These are phyloP conservation scores for Gymnorhina tibicen DNA, from an alignment of 2,113 vertebrate species.

Conservation along the genomic window DNA sequence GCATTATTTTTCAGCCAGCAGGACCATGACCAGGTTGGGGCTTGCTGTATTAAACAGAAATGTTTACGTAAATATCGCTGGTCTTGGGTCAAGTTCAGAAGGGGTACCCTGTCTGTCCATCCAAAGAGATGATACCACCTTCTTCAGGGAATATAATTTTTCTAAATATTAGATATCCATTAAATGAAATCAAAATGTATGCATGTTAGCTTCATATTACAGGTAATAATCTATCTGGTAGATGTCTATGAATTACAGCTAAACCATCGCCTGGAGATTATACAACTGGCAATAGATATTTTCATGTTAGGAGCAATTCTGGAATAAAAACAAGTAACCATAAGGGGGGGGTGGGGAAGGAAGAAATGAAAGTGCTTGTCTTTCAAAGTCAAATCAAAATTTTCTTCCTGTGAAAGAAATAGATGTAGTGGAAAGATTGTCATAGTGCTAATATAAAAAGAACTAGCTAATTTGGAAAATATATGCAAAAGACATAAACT, in stretches of 20 bases:
- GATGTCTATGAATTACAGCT: neutral
- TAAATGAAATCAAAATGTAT: neutral
- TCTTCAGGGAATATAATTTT: neutral
- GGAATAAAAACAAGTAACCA: neutral
- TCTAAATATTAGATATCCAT: neutral
- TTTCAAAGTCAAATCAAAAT: neutral
- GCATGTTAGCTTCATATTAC: neutral
- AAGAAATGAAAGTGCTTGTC: neutral
- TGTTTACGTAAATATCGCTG: neutral
- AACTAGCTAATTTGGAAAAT: neutral
- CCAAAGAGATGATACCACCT: neutral
- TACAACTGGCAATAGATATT: neutral
- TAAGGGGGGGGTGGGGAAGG: rapidly evolving
- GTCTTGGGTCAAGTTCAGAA: neutral
- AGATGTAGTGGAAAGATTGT: neutral
- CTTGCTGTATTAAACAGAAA: neutral
- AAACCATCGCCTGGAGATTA: neutral
- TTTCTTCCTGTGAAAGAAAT: neutral
- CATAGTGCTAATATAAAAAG: conserved; percentile 14
- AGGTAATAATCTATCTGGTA: neutral
- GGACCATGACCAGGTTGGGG: neutral
- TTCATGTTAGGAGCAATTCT: neutral
- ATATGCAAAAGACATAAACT: neutral
- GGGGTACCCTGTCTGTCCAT: rapidly evolving
- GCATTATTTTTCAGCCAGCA: neutral